Conservation (phyloP, 2,113 vertebrate genomes). For the Actinemys pallida region DNA sequence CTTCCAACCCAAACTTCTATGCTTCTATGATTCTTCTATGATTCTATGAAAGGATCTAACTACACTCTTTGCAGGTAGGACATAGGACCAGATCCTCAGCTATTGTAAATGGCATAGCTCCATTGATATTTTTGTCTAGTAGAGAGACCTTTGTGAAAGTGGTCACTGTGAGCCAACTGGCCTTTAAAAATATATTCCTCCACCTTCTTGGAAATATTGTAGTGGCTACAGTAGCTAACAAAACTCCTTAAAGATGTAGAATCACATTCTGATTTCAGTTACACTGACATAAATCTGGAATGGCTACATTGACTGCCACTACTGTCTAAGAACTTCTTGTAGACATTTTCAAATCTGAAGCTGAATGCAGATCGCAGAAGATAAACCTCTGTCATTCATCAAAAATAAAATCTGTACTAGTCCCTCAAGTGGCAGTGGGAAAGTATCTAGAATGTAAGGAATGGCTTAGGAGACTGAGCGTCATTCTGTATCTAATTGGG, state of each 20-base stretch:
- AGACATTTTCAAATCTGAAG: not conserved
- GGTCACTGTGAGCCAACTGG: not conserved
- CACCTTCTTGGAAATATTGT: not conserved
- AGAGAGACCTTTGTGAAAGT: not conserved
- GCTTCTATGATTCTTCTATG: too few species aligned
- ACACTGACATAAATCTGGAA: not conserved
- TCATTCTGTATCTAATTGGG: not conserved
- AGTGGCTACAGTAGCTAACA: not conserved
- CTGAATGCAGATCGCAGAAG: not conserved
- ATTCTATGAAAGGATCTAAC: too few species aligned
- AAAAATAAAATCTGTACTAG: not conserved
- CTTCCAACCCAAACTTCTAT: too few species aligned
- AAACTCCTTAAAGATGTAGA: not conserved
- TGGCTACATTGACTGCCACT: not conserved
- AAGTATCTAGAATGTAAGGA: not conserved
- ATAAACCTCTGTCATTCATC: not conserved
- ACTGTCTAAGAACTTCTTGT: not conserved
- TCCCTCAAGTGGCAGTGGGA: not conserved
- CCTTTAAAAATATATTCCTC: not conserved
- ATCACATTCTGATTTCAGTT: not conserved
- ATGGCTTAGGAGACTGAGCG: not conserved
- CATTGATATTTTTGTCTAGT: not conserved
- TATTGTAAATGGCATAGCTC: not conserved
- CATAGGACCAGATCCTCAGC: not conserved
- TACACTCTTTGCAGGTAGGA: too few species aligned